phyloP scores from a whole-genome alignment of 1,140 invertebrate species.

The Eriocheir sinensis region DNA sequence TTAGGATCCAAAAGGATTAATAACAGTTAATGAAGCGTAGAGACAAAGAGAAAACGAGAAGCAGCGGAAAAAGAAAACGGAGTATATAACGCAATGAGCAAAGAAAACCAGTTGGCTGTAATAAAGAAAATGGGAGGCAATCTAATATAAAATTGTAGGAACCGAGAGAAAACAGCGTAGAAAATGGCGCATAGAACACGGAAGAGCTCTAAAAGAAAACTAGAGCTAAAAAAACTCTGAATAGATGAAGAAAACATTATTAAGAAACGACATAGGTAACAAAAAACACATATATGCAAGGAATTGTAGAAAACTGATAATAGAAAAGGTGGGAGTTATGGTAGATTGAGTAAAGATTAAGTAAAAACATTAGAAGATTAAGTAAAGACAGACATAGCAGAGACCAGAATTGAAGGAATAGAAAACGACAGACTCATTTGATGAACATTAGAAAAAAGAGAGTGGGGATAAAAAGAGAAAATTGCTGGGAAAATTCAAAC shows the following conservation, averaged over 20 bases:
- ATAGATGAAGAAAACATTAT: background rate
- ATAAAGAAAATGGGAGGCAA: background rate
- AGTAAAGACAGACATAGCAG: background rate
- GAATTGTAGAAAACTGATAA: no score
- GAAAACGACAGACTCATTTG: background rate
- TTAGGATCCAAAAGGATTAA: no score
- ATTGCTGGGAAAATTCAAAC: background rate
- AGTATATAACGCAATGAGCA: background rate
- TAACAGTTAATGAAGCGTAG: background rate
- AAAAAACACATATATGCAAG: no score
- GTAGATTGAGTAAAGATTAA: background rate
- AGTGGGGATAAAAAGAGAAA: background rate
- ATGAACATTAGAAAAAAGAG: background rate
- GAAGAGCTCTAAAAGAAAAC: background rate
- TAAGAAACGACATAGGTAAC: no score
- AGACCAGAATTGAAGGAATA: background rate
- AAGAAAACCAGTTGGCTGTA: background rate
- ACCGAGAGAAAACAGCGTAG: background rate
- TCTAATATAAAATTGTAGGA: background rate
- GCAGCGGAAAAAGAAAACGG: constrained; percentile 17
- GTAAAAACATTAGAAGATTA: no score
- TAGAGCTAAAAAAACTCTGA: background rate
- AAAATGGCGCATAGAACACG: background rate
- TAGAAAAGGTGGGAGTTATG: background rate
- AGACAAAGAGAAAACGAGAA: background rate